Percentiles rank a stretch among this genome's conserved stretches.
These are phyloP conservation scores for Caenorhabditis japonica DNA, from an alignment of 2,888 invertebrate genomes.

Conservation along the genomic window DNA sequence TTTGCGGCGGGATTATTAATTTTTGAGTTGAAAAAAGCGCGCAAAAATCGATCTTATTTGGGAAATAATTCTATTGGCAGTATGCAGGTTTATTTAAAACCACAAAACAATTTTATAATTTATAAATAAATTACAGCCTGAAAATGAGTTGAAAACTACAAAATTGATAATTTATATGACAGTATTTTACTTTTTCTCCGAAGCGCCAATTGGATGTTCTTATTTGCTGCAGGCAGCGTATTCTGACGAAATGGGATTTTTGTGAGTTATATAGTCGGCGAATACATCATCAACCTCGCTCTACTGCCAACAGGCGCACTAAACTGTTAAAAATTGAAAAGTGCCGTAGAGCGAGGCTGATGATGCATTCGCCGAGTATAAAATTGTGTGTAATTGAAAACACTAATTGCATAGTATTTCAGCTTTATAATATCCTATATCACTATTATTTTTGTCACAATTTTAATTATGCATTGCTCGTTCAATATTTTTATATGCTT, in stretches of 20 bases:
- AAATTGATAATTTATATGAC: constrained; percentile 2
- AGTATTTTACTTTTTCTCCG: not conserved
- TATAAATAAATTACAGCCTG: no score
- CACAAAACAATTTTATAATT: not conserved
- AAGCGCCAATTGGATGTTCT: not conserved
- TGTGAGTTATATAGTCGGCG: no score
- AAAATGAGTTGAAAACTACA: not conserved
- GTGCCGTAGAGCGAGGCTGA: no score
- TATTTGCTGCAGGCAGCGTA: not conserved
- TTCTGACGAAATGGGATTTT: not conserved
- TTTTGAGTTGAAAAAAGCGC: constrained; percentile 2
- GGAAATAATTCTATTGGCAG: no score
- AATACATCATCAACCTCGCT: no score
- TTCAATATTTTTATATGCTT: not conserved
- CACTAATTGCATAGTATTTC: not conserved
- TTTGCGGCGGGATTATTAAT: constrained; percentile 1
- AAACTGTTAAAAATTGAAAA: no score
- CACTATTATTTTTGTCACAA: not conserved
- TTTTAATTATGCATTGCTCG: not conserved
- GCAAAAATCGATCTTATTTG: not conserved
- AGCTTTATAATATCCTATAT: not conserved
- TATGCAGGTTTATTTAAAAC: no score
- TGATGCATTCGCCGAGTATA: no score
- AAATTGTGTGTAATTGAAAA: not conserved
- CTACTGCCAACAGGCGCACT: no score